Evolutionary conservation across 2,113 vertebrate species (phyloP), one percentile per base, ranked within the genome.

Genomic region (Pelecanus crispus): DNA sequence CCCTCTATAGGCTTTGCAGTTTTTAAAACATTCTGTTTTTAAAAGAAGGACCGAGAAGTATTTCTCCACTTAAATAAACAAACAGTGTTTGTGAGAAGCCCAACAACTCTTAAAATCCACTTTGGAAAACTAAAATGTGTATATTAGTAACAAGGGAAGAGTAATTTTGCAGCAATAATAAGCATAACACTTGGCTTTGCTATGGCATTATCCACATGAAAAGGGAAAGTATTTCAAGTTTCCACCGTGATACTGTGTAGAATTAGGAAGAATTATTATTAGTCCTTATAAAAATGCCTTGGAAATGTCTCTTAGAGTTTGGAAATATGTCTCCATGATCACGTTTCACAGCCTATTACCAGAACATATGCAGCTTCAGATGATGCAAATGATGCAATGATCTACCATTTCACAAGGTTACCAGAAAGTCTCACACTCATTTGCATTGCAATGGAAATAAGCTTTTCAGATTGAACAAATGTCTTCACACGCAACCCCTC

Each of bases 1-100:
- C 88, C 45, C 56, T 75, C 12, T 7, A 87, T 1, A 50, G n/a
- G 17, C 49, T 87, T 50, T 85, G 53, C 42, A 70, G 42, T 77
- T 94, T 89, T 91, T 72, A 36, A 82, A 68, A 40, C 22, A 77
- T 72, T 79, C 47, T 66, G 9, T 47, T 81, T 86, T 80, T 56
- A 75, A 92, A 94, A 47, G 42, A 88, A 81, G 26, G 47, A 44
- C 34, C 1, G 5, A 61, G 26, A 85, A 67, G 3, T 56, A 49
- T 95, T 95, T 92, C 47, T 88, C 18, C 34, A 59, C n/a, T 66
- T 73, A 73, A 85, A 73, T 53, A 44, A 78, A 65, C 38, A 59
- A 88, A n/a, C 4, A 38, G 19, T 25, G 52, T 55, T 77, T 63
- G 25, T 42, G 25, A 93, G 71, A 90, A 96, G n/a, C 28, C 25